Conservation (phyloP, 2,113 vertebrate species). For the Alectura lathami region DNA sequence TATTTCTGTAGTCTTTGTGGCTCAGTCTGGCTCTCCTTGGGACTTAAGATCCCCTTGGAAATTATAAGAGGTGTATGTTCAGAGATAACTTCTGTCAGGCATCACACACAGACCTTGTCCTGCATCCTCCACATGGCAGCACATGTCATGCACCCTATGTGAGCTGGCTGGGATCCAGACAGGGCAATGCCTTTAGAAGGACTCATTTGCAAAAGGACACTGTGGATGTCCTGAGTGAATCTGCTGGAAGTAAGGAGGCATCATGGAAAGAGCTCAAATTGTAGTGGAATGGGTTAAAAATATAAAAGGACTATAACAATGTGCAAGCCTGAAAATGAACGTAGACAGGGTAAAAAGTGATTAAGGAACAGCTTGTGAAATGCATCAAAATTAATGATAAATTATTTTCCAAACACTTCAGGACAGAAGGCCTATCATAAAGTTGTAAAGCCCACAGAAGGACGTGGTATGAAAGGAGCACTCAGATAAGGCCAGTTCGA, state of each 20-base stretch:
- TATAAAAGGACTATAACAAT: not conserved
- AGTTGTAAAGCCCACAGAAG: not conserved
- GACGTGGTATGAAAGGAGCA: not conserved
- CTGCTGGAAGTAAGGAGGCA: not conserved
- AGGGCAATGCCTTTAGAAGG: not conserved
- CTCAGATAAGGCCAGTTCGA: not conserved
- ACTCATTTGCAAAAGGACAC: not conserved
- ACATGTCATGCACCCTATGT: not conserved
- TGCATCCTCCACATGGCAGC: rapidly evolving
- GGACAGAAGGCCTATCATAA: not conserved
- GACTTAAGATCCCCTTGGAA: not conserved
- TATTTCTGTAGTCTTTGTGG: not conserved
- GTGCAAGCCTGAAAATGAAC: not conserved
- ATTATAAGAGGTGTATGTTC: not conserved
- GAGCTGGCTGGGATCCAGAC: not conserved
- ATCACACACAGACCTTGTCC: not conserved
- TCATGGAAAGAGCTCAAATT: not conserved
- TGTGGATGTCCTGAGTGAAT: not conserved
- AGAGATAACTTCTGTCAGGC: not conserved
- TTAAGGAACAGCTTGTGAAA: not conserved
- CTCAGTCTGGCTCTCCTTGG: not conserved
- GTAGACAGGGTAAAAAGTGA: not conserved
- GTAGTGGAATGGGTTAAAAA: not conserved
- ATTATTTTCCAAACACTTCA: not conserved
- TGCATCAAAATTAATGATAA: not conserved